Conservation (phyloP, 2,888 invertebrate species). For the Drosophila formosana region DNA sequence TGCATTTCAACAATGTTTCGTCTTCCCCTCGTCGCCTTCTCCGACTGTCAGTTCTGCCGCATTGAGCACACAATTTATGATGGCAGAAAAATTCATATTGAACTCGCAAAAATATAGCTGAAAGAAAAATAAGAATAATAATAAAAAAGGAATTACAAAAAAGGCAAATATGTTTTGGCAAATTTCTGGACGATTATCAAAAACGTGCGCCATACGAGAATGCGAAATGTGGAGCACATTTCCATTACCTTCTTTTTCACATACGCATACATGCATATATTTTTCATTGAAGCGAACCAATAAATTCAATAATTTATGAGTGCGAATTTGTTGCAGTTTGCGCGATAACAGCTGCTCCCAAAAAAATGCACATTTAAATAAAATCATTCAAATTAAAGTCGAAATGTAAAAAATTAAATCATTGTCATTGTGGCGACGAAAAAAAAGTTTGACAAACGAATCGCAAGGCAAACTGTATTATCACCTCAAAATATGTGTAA, state of each 20-base stretch:
- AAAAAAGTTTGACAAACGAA: slow-evolving; percentile 51
- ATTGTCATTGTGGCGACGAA: slow-evolving; percentile 34
- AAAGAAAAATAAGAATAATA: slow-evolving; percentile 7
- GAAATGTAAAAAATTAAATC: slow-evolving; percentile 36
- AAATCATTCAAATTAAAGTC: slow-evolving; percentile 49
- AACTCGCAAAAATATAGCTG: slow-evolving; percentile 14
- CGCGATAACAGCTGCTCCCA: slow-evolving; percentile 70
- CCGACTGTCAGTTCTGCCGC: slow-evolving; percentile 64
- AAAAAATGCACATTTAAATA: slow-evolving; percentile 62
- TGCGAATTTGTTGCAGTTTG: slow-evolving; percentile 46
- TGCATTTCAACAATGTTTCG: slow-evolving; percentile 35
- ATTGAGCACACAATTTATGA: slow-evolving; percentile 75
- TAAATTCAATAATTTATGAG: slow-evolving; percentile 75
- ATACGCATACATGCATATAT: slow-evolving; percentile 7
- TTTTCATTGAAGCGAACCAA: slow-evolving; percentile 39
- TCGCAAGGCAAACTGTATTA: slow-evolving; percentile 67
- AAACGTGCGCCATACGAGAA: slow-evolving; percentile 50
- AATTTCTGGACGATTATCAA: slow-evolving; percentile 78
- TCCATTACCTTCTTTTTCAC: slow-evolving; percentile 28
- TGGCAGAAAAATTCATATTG: slow-evolving; percentile 58
- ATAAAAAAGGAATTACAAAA: slow-evolving; percentile 27
- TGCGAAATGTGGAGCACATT: slow-evolving; percentile 45
- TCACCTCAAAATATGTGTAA: slow-evolving; percentile 81
- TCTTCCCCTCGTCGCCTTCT: background rate
- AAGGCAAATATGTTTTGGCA: slow-evolving; percentile 72